phyloP scores from a whole-genome alignment of 2,888 invertebrate genomes.

The Drosophila trichaetosa region DNA sequence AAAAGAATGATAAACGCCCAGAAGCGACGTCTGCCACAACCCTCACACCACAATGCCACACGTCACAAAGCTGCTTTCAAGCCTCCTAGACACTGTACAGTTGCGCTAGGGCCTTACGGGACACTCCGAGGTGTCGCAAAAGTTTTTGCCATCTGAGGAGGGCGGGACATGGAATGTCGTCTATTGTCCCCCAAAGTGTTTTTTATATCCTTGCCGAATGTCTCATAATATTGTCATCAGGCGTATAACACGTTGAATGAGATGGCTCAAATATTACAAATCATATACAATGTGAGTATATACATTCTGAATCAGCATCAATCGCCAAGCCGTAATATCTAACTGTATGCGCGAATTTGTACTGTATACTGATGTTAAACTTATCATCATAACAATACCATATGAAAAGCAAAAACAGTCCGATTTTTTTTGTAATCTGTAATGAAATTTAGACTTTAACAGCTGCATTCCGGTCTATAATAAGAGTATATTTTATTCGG shows the following conservation, averaged over 20 bases:
- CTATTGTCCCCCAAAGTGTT: constrained; percentile 81
- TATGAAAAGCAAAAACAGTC: neutral
- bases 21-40: constrained; percentile 18
- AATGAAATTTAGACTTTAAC: neutral
- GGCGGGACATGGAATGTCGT: constrained; percentile 25
- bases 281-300: neutral
- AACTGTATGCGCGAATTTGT: neutral
- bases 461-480: neutral
- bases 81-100: constrained; percentile 7
- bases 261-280: neutral
- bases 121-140: constrained; percentile 56
- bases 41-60: neutral
- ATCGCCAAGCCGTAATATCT: neutral
- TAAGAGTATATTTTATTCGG: constrained; percentile 5
- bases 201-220: constrained; percentile 37
- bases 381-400: neutral
- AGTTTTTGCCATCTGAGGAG: constrained; percentile 47
- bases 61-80: neutral
- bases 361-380: neutral
- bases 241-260: neutral
- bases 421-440: neutral
- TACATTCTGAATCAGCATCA: neutral
- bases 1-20: constrained; percentile 73
- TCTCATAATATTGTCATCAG: neutral
- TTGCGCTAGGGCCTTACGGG: constrained; percentile 19